These are phyloP conservation scores for Plecotus auritus DNA, from an alignment of 2,113 vertebrate genomes.

Conservation along the genomic window DNA sequence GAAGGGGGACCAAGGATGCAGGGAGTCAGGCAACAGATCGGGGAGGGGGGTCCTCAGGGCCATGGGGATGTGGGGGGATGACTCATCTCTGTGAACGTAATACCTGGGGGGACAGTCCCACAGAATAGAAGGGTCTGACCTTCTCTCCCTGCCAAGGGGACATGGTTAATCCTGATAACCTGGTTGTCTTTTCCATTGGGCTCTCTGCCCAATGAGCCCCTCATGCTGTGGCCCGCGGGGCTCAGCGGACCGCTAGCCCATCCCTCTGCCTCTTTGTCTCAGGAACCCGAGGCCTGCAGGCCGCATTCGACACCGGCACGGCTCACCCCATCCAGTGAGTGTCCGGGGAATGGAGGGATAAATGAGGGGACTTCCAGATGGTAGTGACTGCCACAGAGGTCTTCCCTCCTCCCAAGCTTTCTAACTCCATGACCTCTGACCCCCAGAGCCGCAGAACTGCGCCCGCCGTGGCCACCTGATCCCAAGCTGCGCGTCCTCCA, in stretches of 20 bases:
- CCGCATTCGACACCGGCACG: constrained; percentile 69
- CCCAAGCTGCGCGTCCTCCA: constrained; percentile 86
- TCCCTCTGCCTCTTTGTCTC: constrained; percentile 59
- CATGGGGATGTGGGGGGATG: too few relatives aligned
- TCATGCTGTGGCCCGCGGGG: constrained; percentile 10
- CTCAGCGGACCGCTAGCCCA: constrained; percentile 69
- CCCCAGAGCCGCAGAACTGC: constrained; percentile 86
- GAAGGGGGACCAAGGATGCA: background rate
- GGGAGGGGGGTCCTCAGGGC: background rate
- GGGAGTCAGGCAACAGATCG: background rate
- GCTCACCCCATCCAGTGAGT: constrained; percentile 77
- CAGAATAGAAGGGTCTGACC: background rate
- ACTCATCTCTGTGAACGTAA: background rate
- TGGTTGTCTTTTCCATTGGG: constrained; percentile 74
- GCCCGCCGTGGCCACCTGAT: constrained; percentile 93
- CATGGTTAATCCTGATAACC: background rate
- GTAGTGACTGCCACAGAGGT: background rate
- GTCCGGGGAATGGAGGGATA: background rate
- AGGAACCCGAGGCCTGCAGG: constrained; percentile 71
- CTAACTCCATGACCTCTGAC: constrained; percentile 46
- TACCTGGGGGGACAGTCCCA: background rate
- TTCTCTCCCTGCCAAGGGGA: background rate
- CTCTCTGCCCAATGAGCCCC: constrained; percentile 57
- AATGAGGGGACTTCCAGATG: background rate
- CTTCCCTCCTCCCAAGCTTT: background rate